A percentile compares a stretch with the other conserved stretches of the same genome.
These are phyloP conservation scores for Varecia variegata DNA, from an alignment of 2,797 vertebrate species.

Conservation along the genomic window DNA sequence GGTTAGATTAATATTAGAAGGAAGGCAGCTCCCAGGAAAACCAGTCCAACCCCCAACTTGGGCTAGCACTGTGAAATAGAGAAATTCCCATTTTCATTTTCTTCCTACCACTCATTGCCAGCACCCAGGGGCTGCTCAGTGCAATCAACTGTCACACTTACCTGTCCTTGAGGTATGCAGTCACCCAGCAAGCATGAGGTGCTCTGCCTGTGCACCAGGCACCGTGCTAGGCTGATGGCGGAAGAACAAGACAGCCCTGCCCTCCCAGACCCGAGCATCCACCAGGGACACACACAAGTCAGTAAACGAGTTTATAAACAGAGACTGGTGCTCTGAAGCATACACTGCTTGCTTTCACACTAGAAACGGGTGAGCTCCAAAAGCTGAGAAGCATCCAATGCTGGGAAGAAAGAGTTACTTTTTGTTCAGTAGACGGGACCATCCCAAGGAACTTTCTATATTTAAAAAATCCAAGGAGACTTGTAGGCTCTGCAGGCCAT, in stretches of 20 bases:
- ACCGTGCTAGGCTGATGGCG: fast-evolving
- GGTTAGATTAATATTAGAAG: neutral
- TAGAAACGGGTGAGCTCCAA: neutral
- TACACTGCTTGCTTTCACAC: neutral
- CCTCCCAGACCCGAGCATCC: neutral
- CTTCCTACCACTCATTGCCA: neutral
- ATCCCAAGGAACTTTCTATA: neutral
- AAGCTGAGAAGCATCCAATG: fast-evolving
- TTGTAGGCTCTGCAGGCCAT: neutral
- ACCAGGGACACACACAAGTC: fast-evolving
- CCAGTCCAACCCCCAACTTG: fast-evolving
- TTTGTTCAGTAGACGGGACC: neutral
- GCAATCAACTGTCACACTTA: fast-evolving
- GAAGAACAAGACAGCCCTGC: fast-evolving
- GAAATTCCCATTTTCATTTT: neutral
- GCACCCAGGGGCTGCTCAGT: neutral
- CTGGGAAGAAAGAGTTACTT: neutral
- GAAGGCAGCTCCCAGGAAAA: neutral
- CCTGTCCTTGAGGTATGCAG: neutral
- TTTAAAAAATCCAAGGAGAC: neutral
- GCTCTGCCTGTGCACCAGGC: neutral
- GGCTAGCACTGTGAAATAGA: fast-evolving
- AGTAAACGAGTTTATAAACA: fast-evolving
- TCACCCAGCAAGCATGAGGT: fast-evolving
- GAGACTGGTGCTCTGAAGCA: fast-evolving